phyloP scores from a whole-genome alignment of 2,888 invertebrate genomes.

The Cyclophora albipunctata region DNA sequence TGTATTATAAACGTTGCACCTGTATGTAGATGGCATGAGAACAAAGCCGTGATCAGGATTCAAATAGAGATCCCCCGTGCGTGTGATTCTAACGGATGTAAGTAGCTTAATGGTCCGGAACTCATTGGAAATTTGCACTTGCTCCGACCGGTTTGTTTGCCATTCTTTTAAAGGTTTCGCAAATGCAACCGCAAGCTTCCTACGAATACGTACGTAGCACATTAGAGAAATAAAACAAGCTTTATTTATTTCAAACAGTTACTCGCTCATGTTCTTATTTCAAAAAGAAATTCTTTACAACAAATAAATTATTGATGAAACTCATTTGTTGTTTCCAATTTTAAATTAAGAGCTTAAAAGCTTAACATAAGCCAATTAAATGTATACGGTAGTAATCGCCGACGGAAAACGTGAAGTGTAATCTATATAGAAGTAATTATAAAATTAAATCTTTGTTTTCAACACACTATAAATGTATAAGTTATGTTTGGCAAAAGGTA shows the following conservation, averaged over 20 bases:
- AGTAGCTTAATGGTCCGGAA: conserved; percentile 52
- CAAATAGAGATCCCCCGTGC: conserved; percentile 31
- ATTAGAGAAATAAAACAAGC: conserved; percentile 1
- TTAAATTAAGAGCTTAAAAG: too few species aligned
- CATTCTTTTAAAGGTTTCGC: conserved; percentile 18
- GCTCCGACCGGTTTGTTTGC: conserved; percentile 23
- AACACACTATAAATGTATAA: too few species aligned
- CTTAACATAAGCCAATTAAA: too few species aligned
- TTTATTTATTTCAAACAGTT: conserved; percentile 1
- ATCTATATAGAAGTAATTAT: too few species aligned
- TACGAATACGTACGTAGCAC: conserved; percentile 2
- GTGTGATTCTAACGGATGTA: conserved; percentile 39
- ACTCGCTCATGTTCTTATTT: too few species aligned
- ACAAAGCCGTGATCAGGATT: conserved; percentile 29
- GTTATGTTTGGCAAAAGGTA: too few species aligned
- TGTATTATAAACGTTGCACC: not conserved
- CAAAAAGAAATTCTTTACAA: too few species aligned
- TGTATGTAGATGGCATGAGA: conserved; percentile 6
- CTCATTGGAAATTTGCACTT: conserved; percentile 54
- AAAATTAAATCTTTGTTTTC: too few species aligned
- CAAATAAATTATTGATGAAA: too few species aligned
- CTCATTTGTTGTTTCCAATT: too few species aligned
- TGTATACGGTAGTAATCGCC: too few species aligned
- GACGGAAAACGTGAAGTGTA: too few species aligned
- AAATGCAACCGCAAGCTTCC: conserved; percentile 11